Evolutionary conservation across 2,113 vertebrate genomes (phyloP), one percentile per base, ranked within the genome.

Genomic region (Pollimyrus isidori): DNA sequence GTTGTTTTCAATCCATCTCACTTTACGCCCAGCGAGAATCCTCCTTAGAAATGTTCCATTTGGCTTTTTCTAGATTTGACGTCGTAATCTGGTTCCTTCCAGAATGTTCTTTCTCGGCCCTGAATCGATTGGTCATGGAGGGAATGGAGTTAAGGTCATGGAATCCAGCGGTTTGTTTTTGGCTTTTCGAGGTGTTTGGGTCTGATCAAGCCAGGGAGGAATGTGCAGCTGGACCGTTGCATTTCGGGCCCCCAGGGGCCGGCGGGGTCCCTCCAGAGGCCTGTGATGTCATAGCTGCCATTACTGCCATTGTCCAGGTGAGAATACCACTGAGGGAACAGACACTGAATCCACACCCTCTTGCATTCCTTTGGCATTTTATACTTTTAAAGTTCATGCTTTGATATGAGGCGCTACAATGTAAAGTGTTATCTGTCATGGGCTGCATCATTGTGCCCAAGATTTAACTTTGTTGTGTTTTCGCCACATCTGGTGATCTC

Each of bases 271-370:
- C 62, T 82, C 90, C 17, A 7, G 15, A 42, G 30, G 84, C 85
- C 86, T 90, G 87, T 89, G 91, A 93, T 93, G 91, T 94, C 90
- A 92, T 89, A 89, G 85, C 89, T 93, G 93, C 91, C 89, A 62
- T 87, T 35, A 1, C 35, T 35, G 42, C 91, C 89, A 88, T 87
- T 89, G 91, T 92, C 91, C 91, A 91, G 90, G 92, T 92, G 89
- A 90, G 91, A 90, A 91, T 89, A 90, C 89, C 90, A 42, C 89
- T 91, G 86, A 85, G 48, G 83, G 11, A 7, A n/a, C 46, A 11
- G n/a, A 85, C 82, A 65, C 4, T 35, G 46, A 19, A 42, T 35
- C 80, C 35, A 42, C 10, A 23, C 52, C 49, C 30, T 56, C 73
- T 58, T 7, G 53, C 21, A n/a, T 30, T 21, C 30, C 17, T 53